phyloP scores from a whole-genome alignment of 2,797 vertebrate species.

The Xiphorhynchus erythropygius region DNA sequence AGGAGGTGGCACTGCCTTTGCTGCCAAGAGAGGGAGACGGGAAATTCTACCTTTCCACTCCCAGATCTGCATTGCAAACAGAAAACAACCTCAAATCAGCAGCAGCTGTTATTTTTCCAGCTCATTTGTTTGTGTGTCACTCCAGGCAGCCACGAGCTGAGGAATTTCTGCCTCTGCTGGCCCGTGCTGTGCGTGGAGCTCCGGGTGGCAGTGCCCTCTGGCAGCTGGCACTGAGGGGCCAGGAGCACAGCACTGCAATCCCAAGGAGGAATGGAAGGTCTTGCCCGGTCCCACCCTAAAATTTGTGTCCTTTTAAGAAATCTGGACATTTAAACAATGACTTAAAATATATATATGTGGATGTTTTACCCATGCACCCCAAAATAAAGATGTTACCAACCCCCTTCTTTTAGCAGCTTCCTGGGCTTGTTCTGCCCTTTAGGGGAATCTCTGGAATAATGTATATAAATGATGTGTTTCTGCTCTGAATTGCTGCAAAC shows the following conservation, averaged over 20 bases:
- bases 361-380: not conserved
- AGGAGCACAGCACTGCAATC: not conserved
- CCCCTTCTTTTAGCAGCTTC: not conserved
- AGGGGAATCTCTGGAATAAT: not conserved
- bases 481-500: not conserved
- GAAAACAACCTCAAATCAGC: not conserved
- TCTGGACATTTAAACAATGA: not conserved
- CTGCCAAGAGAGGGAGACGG: not conserved
- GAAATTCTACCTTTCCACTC: slow-evolving; percentile 46
- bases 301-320: not conserved
- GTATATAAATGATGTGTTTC: not conserved
- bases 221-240: slow-evolving; percentile 67
- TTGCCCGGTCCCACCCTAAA: not conserved
- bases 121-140: slow-evolving; percentile 21
- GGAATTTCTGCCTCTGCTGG: slow-evolving; percentile 74
- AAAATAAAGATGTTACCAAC: not conserved
- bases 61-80: not conserved
- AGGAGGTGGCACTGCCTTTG: not conserved
- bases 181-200: not conserved
- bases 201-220: slow-evolving; percentile 58
- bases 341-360: not conserved
- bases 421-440: not conserved
- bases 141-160: slow-evolving; percentile 55
- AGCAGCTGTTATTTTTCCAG: slow-evolving; percentile 17
- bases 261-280: not conserved